These are phyloP conservation scores for Cuniculus paca DNA, from an alignment of 2,797 vertebrate genomes.

Conservation along the genomic window DNA sequence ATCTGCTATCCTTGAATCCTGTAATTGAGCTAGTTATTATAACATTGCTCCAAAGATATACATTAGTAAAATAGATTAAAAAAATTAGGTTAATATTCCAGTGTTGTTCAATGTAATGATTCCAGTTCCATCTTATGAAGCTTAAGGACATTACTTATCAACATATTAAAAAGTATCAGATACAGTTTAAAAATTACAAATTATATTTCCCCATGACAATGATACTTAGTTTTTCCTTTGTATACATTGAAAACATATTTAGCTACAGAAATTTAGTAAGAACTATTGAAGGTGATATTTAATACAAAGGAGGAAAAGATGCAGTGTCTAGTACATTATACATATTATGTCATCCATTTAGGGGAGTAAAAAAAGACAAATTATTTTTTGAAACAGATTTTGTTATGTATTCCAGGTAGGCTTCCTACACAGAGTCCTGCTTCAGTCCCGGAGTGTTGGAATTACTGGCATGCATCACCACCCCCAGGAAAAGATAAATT, in stretches of 20 bases:
- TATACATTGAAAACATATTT: not conserved
- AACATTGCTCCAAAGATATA: not conserved
- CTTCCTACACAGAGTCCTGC: not conserved
- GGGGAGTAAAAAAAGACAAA: not conserved
- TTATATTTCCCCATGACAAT: not conserved
- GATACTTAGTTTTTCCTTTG: not conserved
- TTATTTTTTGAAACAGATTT: not conserved
- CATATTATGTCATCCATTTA: not conserved
- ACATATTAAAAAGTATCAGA: not conserved
- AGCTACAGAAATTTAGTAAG: not conserved
- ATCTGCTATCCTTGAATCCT: not conserved
- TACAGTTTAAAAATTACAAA: not conserved
- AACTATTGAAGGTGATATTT: conserved; percentile 4
- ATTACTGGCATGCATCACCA: not conserved
- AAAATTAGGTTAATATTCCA: not conserved
- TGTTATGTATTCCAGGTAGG: not conserved
- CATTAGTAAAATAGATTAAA: conserved; percentile 4
- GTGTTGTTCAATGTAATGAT: not conserved
- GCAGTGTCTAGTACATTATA: not conserved
- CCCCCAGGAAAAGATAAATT: not conserved
- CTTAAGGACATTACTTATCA: not conserved
- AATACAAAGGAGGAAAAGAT: not conserved
- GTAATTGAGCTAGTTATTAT: not conserved
- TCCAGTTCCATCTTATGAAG: not conserved
- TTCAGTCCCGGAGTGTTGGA: not conserved